A percentile compares a stretch with the other conserved stretches of the same genome.
These are phyloP conservation scores for Pocillopora grandis DNA, from an alignment of 92 coral and sea anemone genomes.

Conservation along the genomic window DNA sequence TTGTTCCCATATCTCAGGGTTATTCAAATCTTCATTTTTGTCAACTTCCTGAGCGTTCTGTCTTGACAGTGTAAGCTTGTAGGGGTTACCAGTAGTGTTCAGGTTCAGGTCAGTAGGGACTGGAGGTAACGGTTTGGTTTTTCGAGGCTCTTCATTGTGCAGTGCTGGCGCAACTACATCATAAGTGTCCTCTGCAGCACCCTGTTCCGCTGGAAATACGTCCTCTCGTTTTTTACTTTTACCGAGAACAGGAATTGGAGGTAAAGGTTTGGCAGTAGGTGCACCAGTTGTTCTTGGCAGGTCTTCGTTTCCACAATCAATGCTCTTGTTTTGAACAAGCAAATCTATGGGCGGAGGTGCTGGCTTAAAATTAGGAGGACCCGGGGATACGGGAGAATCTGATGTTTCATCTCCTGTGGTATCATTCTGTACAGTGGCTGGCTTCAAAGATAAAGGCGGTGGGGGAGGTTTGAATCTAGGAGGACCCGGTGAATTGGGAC, in stretches of 20 bases:
- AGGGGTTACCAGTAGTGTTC: not conserved
- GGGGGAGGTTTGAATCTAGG: slow-evolving; percentile 51
- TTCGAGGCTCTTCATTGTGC: slow-evolving; percentile 1
- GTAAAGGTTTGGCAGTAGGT: slow-evolving; percentile 9
- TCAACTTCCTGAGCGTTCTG: slow-evolving; percentile 27
- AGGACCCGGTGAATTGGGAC: slow-evolving; percentile 39
- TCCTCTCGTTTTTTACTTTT: not conserved
- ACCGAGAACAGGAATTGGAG: slow-evolving; percentile 11
- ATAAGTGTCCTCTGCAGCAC: not conserved
- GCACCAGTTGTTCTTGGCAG: not conserved
- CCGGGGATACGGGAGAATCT: slow-evolving; percentile 23
- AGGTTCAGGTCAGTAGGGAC: slow-evolving; percentile 16
- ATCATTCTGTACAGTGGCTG: not conserved
- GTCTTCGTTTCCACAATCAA: not conserved
- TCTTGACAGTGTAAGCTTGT: slow-evolving; percentile 14
- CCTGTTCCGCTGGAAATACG: not conserved
- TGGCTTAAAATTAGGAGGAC: slow-evolving; percentile 40
- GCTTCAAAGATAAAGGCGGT: slow-evolving; percentile 31
- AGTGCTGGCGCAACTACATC: not conserved
- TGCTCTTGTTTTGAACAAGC: not conserved
- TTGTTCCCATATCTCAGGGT: not conserved
- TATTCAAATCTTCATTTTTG: not conserved
- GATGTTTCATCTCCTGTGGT: not conserved
- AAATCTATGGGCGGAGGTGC: slow-evolving; percentile 20
- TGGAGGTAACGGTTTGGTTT: slow-evolving; percentile 31